These are phyloP conservation scores for Monochamus saltuarius DNA, from an alignment of 1,140 invertebrate species.

Conservation along the genomic window DNA sequence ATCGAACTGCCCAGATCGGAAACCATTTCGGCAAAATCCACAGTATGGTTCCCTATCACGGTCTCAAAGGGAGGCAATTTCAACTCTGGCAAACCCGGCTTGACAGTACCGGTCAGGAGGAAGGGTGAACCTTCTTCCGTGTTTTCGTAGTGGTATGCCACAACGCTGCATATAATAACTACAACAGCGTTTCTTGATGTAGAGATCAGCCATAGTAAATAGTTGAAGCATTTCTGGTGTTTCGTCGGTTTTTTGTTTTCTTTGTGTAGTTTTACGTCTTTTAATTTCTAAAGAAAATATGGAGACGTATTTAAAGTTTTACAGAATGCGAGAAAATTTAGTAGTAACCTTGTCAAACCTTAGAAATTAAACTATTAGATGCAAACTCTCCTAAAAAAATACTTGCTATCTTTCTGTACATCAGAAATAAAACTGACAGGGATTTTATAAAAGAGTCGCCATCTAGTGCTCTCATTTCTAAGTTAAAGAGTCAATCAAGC, in stretches of 20 bases:
- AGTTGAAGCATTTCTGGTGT: conserved; percentile 52
- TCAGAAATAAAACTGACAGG: no score
- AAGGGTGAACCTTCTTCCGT: conserved; percentile 56
- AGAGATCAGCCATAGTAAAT: conserved; percentile 72
- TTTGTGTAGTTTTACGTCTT: conserved; percentile 52
- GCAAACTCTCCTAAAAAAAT: no score
- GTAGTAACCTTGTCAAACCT: no score
- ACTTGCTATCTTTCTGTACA: no score
- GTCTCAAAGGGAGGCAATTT: conserved; percentile 63
- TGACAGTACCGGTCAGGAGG: conserved; percentile 66
- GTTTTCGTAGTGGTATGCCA: conserved; percentile 59
- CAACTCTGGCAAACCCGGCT: conserved; percentile 62
- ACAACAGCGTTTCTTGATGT: conserved; percentile 79
- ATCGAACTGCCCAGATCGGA: conserved; percentile 73
- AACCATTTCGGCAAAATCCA: conserved; percentile 51
- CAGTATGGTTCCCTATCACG: conserved; percentile 56
- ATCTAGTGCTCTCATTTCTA: no score
- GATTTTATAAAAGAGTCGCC: no score
- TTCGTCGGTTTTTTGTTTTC: conserved; percentile 40
- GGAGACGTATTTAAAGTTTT: background rate
- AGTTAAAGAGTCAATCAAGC: no score
- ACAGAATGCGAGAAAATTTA: no score
- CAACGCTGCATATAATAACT: conserved; percentile 63
- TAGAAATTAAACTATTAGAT: no score
- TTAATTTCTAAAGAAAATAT: conserved; percentile 60